These are phyloP conservation scores for Zygaena filipendulae DNA, from an alignment of 2,888 invertebrate species.

Conservation along the genomic window DNA sequence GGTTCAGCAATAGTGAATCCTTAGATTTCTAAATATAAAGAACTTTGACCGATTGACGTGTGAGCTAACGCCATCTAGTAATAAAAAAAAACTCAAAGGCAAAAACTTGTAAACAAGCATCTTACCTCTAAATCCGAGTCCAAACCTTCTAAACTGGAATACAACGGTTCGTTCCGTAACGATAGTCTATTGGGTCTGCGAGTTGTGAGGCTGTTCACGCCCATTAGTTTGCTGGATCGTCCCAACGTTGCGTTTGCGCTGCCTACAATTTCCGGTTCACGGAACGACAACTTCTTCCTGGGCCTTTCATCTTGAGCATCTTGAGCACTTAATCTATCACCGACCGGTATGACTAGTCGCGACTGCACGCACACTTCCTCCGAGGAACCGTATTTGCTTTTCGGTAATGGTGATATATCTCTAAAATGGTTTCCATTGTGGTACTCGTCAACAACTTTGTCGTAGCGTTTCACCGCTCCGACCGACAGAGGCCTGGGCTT, in stretches of 20 bases:
- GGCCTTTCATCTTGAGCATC: conserved; percentile 68
- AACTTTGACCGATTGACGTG: too few species aligned
- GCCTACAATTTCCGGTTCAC: conserved; percentile 81
- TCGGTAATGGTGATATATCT: conserved; percentile 28
- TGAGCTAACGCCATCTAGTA: too few species aligned
- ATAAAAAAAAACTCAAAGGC: too few species aligned
- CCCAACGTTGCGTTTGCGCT: conserved; percentile 38
- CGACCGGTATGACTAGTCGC: conserved; percentile 44
- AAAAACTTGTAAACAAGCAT: too few species aligned
- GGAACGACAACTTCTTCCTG: conserved; percentile 87
- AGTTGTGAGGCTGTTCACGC: conserved; percentile 48
- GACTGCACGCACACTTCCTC: conserved; percentile 54
- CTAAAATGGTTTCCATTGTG: conserved; percentile 28
- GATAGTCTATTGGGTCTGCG: conserved; percentile 40
- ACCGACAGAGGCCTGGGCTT: conserved; percentile 50
- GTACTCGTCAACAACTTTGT: conserved; percentile 33
- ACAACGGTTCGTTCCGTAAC: conserved; percentile 32
- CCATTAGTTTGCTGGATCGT: conserved; percentile 54
- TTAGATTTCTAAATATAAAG: too few species aligned
- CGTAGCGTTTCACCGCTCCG: conserved; percentile 43
- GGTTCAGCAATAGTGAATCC: too few species aligned
- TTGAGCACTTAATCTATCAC: conserved; percentile 42
- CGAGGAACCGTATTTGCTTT: conserved; percentile 39
- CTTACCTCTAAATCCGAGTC: conserved; percentile 71
- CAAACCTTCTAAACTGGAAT: conserved; percentile 67